phyloP scores from a whole-genome alignment of 2,888 invertebrate genomes.

The Nymphalis urticae region DNA sequence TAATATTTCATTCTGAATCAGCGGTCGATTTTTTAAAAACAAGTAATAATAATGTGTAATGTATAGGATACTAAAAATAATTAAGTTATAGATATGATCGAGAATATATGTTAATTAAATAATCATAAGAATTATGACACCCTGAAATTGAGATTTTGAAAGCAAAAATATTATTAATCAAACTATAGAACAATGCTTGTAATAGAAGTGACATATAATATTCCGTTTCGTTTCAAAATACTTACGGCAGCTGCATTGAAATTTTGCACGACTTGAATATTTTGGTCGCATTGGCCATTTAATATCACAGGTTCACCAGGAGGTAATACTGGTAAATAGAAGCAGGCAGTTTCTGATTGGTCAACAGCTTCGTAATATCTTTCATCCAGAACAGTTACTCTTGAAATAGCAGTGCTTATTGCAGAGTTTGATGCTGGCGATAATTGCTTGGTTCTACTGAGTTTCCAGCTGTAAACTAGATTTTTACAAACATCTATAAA shows the following conservation, averaged over 20 bases:
- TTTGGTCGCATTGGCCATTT: conserved; percentile 58
- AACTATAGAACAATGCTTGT: no score
- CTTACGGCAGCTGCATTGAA: conserved; percentile 54
- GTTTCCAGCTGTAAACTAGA: conserved; percentile 68
- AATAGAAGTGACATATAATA: no score
- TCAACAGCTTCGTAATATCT: conserved; percentile 53
- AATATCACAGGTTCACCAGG: conserved; percentile 53
- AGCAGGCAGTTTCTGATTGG: conserved; percentile 57
- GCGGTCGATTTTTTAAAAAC: no score
- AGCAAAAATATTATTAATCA: no score
- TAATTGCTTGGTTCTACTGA: conserved; percentile 55
- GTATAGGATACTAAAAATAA: no score
- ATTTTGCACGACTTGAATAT: conserved; percentile 50
- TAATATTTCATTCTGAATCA: no score
- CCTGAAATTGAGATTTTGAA: no score
- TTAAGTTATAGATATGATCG: no score
- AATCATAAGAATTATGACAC: no score
- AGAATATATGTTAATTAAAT: no score
- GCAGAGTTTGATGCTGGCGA: conserved; percentile 41
- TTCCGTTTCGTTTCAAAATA: neutral
- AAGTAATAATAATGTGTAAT: no score
- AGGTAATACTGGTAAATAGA: conserved; percentile 56
- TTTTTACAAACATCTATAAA: conserved; percentile 15
- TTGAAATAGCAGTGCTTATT: conserved; percentile 47
- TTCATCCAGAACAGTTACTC: conserved; percentile 51